Evolutionary conservation across 2,888 invertebrate genomes (phyloP).

Genomic region (Sycophila texana): DNA sequence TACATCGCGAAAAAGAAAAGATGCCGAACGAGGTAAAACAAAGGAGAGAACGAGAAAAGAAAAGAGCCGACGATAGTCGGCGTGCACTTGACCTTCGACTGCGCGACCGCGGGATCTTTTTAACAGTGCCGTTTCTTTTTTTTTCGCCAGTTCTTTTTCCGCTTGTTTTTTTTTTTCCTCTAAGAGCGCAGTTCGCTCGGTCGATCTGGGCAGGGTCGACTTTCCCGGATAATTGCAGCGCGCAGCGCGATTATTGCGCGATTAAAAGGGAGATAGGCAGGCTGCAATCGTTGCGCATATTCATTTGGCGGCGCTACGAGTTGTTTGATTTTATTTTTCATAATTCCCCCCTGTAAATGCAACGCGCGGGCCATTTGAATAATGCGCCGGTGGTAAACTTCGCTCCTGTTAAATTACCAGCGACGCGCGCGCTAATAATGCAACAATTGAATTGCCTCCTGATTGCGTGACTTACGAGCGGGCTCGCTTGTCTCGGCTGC

Average conservation of each 20-base stretch:
- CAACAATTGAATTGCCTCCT: slow-evolving; percentile 28
- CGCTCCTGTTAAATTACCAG: neutral
- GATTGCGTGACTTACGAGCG: too few species aligned
- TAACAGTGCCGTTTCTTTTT: too few species aligned
- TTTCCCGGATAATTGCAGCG: neutral
- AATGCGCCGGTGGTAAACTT: neutral
- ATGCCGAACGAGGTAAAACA: neutral
- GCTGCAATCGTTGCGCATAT: slow-evolving; percentile 2
- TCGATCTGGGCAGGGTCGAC: too few species aligned
- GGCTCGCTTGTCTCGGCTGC: too few species aligned
- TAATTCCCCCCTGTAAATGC: neutral
- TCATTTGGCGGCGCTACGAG: neutral
- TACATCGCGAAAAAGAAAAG: neutral
- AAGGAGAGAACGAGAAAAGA: neutral
- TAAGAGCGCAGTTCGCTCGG: neutral
- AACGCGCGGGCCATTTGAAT: neutral
- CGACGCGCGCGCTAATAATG: neutral
- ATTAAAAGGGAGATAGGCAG: slow-evolving; percentile 14
- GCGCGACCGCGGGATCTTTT: neutral
- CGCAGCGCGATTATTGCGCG: slow-evolving; percentile 23
- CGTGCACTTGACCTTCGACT: slow-evolving; percentile 5
- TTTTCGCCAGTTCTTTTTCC: too few species aligned
- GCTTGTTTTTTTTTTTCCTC: neutral
- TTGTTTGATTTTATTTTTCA: slow-evolving; percentile 32
- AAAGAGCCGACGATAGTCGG: neutral